Percentiles rank a stretch among this genome's conserved stretches.
phyloP scores from a whole-genome alignment of 2,113 vertebrate genomes.

The Cynopterus brachyotis region DNA sequence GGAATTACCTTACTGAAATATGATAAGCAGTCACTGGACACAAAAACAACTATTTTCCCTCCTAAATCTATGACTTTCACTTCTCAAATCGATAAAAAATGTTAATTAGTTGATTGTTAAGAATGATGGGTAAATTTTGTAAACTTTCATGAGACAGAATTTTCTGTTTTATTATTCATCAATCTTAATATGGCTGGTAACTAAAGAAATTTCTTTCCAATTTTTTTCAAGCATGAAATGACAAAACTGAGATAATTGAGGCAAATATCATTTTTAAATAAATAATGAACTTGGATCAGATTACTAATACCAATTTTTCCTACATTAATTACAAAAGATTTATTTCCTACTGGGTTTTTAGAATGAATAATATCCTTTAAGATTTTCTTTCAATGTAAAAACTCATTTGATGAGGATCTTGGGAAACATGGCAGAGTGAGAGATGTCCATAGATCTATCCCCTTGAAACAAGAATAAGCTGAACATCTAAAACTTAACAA shows the following conservation, averaged over 20 bases:
- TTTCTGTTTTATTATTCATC: neutral
- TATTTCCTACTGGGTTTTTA: constrained; percentile 21
- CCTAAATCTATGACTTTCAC: neutral
- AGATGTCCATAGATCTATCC: too few species aligned
- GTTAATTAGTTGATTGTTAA: neutral
- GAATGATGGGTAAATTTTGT: neutral
- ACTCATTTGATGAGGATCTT: neutral
- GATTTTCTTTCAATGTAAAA: neutral
- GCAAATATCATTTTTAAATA: constrained; percentile 19
- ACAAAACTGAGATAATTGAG: neutral
- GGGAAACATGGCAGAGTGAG: too few species aligned
- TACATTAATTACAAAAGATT: constrained; percentile 25
- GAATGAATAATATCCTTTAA: constrained; percentile 10
- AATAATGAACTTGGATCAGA: neutral
- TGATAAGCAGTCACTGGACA: neutral
- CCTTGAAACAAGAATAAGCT: too few species aligned
- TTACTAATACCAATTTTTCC: constrained; percentile 36
- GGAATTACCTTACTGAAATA: neutral
- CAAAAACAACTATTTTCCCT: neutral
- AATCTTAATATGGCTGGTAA: neutral
- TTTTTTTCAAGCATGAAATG: constrained; percentile 4
- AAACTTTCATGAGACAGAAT: neutral
- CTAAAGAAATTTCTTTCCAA: neutral
- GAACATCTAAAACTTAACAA: too few species aligned
- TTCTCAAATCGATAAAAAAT: neutral